A percentile compares a stretch with the other conserved stretches of the same genome.
These are phyloP conservation scores for Pollenia amentaria DNA, from an alignment of 2,888 invertebrate genomes.

Conservation along the genomic window DNA sequence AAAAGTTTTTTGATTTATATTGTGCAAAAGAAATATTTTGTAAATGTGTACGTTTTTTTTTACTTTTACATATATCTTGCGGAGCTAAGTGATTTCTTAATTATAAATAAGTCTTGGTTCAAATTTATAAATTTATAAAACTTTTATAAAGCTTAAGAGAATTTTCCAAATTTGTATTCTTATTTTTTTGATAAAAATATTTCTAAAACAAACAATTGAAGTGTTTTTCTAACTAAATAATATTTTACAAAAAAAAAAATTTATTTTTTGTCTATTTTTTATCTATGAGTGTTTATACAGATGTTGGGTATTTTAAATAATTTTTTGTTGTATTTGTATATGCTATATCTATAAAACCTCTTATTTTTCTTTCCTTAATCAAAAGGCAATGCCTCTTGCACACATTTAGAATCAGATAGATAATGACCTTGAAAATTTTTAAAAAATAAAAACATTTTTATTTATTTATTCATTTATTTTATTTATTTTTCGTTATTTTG, in stretches of 20 bases:
- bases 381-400: slow-evolving; percentile 50
- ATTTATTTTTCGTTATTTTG: slow-evolving; percentile 28
- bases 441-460: slow-evolving; percentile 61
- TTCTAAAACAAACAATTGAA: slow-evolving; percentile 7
- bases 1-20: too few species aligned
- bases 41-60: too few species aligned
- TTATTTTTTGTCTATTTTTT: not conserved
- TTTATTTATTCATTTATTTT: slow-evolving; percentile 44
- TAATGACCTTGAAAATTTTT: slow-evolving; percentile 68
- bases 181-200: too few species aligned
- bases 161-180: too few species aligned
- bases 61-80: too few species aligned
- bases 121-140: too few species aligned
- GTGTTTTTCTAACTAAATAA: not conserved
- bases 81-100: too few species aligned
- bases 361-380: slow-evolving; percentile 41
- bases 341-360: slow-evolving; percentile 22
- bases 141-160: too few species aligned
- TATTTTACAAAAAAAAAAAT: too few species aligned
- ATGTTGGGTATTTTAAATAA: too few species aligned
- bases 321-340: not conserved
- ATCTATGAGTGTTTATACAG: not conserved
- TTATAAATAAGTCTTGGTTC: too few species aligned
- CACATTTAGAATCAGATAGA: slow-evolving; percentile 24
- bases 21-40: too few species aligned